Conservation (phyloP, 2,888 invertebrate genomes). For the Cryptocheilus praepositus region DNA sequence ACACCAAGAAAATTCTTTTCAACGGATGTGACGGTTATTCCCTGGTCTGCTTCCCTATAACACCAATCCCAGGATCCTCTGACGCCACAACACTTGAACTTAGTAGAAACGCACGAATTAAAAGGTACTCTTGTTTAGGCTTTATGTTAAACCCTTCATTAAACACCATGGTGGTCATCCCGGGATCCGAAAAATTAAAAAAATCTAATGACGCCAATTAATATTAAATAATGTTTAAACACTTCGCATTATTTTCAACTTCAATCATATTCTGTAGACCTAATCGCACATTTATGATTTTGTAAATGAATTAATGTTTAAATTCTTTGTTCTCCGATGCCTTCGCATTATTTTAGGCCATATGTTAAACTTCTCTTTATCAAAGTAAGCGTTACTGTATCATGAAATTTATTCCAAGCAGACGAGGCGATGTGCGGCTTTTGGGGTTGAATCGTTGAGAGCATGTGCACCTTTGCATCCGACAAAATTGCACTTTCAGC, state of each 20-base stretch:
- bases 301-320: too few relatives aligned
- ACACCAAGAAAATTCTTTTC: constrained; percentile 33
- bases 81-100: constrained; percentile 51
- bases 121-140: neutral
- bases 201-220: too few relatives aligned
- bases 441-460: constrained; percentile 28
- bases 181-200: too few relatives aligned
- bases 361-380: too few relatives aligned
- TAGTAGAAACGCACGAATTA: neutral
- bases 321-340: too few relatives aligned
- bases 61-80: constrained; percentile 50
- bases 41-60: neutral
- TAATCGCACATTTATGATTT: too few relatives aligned
- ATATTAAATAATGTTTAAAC: too few relatives aligned
- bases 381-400: constrained; percentile 29
- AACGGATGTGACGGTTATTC: constrained; percentile 9
- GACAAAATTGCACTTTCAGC: constrained; percentile 30
- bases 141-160: too few relatives aligned
- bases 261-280: too few relatives aligned
- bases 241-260: too few relatives aligned
- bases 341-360: too few relatives aligned
- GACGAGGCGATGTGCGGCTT: constrained; percentile 4
- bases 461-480: constrained; percentile 34
- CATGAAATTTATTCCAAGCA: constrained; percentile 44
- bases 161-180: neutral